Evolutionary conservation across 1,140 invertebrate genomes (phyloP), one percentile per base, ranked within the genome.

Genomic region (Venustaconcha ellipsiformis): DNA sequence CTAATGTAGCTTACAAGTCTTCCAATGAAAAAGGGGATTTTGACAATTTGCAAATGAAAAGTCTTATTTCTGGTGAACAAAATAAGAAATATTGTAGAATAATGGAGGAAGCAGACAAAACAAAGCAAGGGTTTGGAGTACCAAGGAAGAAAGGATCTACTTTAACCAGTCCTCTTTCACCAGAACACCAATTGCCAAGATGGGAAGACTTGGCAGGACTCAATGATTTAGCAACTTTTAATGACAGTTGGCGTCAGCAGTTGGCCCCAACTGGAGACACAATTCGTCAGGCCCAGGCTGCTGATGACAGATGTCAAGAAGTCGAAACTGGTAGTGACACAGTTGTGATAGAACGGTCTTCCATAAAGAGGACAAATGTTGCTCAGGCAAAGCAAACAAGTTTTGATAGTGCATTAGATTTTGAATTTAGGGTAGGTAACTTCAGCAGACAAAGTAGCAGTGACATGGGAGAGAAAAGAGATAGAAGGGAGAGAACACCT

Each of bases 171-270:
- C 82, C 82, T 30, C 63, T 80, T 55, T 83, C 82, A 58, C 82
- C 82, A 20, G 69, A 80, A 65, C 79, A 83, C 48, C 72, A 71
- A 65, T 78, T 81, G 48, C 82, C 82, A 63, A 64, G 82, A 30
- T 83, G 82, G 82, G 82, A 83, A 70, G 82, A 83, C 70, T 67
- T 83, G 48, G 82, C 82, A 23, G 78, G 82, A 8, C 62, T 83
- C n/a, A 83, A 83, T 80, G 78, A 77, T 57, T 72, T 83, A 56
- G 78, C 82, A 37, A 74, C 78, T 64, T 83, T 83, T 74, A 83
- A 79, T 75, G 82, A 83, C 62, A 77, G 78, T 26, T 83, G 82
- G 82, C 78, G 78, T 20, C 79, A 76, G 62, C 80, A 80, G 58
- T 67, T 83, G 13, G 82, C 82, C 14, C 82, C 82, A 6, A 83